phyloP scores from a whole-genome alignment of 2,888 invertebrate species.

The Sphaerophoria taeniata region DNA sequence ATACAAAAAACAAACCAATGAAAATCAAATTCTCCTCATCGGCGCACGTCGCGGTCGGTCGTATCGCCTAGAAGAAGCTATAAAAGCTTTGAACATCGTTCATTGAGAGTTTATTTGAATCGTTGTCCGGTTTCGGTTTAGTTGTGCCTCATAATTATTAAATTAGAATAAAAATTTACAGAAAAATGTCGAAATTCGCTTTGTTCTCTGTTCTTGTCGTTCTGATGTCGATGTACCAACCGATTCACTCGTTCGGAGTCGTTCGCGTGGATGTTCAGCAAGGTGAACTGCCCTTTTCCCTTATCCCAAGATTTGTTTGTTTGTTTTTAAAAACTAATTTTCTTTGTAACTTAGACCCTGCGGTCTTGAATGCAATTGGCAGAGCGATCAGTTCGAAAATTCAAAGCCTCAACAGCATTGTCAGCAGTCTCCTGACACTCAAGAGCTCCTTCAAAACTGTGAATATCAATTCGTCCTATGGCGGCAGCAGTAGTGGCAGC shows the following conservation, averaged over 20 bases:
- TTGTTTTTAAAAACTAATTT: neutral
- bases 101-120: slow-evolving; percentile 65
- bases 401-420: slow-evolving; percentile 44
- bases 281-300: slow-evolving; percentile 34
- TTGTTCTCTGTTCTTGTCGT: slow-evolving; percentile 45
- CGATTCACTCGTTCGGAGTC: slow-evolving; percentile 49
- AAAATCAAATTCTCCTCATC: neutral
- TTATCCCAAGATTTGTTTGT: neutral
- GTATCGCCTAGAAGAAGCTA: slow-evolving; percentile 46
- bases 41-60: too few species aligned
- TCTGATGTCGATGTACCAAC: slow-evolving; percentile 48
- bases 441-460: slow-evolving; percentile 31
- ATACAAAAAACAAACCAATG: slow-evolving; percentile 7
- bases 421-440: slow-evolving; percentile 45
- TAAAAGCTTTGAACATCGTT: slow-evolving; percentile 56
- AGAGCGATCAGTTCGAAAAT: slow-evolving; percentile 51
- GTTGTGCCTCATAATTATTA: slow-evolving; percentile 29
- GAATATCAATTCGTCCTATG: neutral
- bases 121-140: slow-evolving; percentile 52
- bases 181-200: slow-evolving; percentile 57
- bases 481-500: neutral
- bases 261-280: slow-evolving; percentile 60
- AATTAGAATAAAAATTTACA: slow-evolving; percentile 10
- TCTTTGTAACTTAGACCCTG: slow-evolving; percentile 35
- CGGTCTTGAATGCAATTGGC: slow-evolving; percentile 37